Evolutionary conservation across 2,797 vertebrate species (phyloP).

Genomic region (Ciconia nigra): DNA sequence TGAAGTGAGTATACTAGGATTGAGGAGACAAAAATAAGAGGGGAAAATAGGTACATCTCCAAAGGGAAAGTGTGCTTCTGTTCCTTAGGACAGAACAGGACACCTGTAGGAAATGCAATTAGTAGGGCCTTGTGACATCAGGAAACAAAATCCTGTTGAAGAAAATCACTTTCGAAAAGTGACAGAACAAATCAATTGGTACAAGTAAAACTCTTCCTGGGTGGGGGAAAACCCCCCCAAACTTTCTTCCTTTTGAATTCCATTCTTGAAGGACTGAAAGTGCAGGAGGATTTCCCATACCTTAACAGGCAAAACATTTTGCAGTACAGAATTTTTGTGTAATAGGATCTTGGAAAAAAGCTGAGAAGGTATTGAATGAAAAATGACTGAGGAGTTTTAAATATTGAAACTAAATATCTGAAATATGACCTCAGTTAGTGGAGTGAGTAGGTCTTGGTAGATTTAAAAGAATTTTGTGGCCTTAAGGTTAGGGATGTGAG

Average conservation of each 20-base stretch:
- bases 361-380: neutral
- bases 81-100: neutral
- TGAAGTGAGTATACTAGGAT: neutral
- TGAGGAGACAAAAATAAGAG: neutral
- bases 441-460: neutral
- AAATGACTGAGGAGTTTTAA: neutral
- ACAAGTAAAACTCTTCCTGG: neutral
- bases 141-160: neutral
- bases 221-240: rapidly evolving
- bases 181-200: neutral
- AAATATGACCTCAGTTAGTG: neutral
- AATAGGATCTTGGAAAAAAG: neutral
- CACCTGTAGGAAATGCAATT: neutral
- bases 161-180: neutral
- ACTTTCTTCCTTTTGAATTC: neutral
- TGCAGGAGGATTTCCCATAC: neutral
- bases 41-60: neutral
- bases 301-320: neutral
- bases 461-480: neutral
- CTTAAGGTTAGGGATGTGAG: neutral
- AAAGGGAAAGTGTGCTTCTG: neutral
- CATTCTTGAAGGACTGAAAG: neutral
- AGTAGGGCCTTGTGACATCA: neutral
- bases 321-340: neutral
- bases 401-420: neutral